Evolutionary conservation across 2,888 invertebrate species (phyloP).

Genomic region (Meghimatium bilineatum): DNA sequence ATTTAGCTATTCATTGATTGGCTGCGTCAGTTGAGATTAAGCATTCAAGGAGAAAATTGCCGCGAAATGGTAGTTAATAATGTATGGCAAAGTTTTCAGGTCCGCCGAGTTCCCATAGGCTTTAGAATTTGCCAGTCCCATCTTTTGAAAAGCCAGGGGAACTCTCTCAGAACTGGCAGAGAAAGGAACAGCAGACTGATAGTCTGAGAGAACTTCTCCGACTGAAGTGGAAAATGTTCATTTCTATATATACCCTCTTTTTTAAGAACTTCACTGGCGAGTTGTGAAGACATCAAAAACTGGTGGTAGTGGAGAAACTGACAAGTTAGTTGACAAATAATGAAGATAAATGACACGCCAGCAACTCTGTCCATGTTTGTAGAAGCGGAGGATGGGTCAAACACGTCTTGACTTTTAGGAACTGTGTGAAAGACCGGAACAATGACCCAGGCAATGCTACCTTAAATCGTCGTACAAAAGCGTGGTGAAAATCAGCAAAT

Average conservation of each 20-base stretch:
- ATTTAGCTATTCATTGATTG: slow-evolving; percentile 50
- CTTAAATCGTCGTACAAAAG: slow-evolving; percentile 53
- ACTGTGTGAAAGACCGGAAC: slow-evolving; percentile 45
- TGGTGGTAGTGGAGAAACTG: slow-evolving; percentile 51
- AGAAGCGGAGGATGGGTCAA: slow-evolving; percentile 51
- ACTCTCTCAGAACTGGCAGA: slow-evolving; percentile 21
- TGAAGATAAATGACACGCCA: slow-evolving; percentile 58
- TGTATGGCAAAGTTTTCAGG: slow-evolving; percentile 42
- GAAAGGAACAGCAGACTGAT: slow-evolving; percentile 17
- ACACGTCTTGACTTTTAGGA: slow-evolving; percentile 49
- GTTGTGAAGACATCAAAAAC: slow-evolving; percentile 50
- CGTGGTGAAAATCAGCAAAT: slow-evolving; percentile 54
- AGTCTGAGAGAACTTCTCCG: slow-evolving; percentile 23
- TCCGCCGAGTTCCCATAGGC: slow-evolving; percentile 33
- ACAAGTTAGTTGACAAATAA: slow-evolving; percentile 58
- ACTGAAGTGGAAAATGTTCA: slow-evolving; percentile 41
- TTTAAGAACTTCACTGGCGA: slow-evolving; percentile 49
- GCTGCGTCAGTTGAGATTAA: slow-evolving; percentile 47
- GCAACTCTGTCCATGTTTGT: slow-evolving; percentile 52
- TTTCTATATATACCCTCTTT: slow-evolving; percentile 25
- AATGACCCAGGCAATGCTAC: slow-evolving; percentile 51
- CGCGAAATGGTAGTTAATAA: slow-evolving; percentile 57
- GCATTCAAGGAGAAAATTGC: slow-evolving; percentile 53
- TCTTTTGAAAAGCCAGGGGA: slow-evolving; percentile 12
- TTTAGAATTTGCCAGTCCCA: background rate